These are phyloP conservation scores for Parazoanthus atlanticus DNA, from an alignment of 92 coral and sea anemone genomes.

Conservation along the genomic window DNA sequence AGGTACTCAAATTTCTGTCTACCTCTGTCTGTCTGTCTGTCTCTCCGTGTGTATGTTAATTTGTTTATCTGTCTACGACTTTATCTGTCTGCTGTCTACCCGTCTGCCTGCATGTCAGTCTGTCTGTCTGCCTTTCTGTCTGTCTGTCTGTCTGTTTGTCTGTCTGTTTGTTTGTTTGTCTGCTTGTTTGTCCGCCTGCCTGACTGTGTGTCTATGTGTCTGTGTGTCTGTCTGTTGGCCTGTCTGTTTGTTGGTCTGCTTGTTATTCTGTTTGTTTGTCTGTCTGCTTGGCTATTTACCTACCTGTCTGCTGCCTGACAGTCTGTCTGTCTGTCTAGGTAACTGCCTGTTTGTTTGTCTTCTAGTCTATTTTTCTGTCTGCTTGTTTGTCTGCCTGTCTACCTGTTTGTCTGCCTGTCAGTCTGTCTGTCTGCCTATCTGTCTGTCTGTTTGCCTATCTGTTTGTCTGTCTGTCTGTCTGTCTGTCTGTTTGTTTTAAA, in stretches of 20 bases:
- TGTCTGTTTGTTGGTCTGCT: not conserved
- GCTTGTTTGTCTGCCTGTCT: not conserved
- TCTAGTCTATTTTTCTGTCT: too few relatives aligned
- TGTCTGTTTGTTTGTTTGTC: too few relatives aligned
- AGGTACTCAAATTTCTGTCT: conserved; percentile 4
- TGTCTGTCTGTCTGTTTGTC: not conserved
- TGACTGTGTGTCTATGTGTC: not conserved
- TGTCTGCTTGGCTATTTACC: too few relatives aligned
- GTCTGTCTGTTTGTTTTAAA: not conserved
- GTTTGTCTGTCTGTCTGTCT: not conserved
- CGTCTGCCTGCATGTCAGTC: not conserved
- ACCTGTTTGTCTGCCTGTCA: too few relatives aligned
- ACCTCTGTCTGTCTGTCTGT: not conserved
- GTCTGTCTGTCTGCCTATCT: not conserved
- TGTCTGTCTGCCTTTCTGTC: not conserved
- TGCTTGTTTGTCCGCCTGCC: too few relatives aligned
- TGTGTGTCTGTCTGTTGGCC: not conserved
- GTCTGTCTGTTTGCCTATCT: not conserved
- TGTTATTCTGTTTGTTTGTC: too few relatives aligned
- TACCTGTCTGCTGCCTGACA: not conserved
- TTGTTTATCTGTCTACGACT: too few relatives aligned
- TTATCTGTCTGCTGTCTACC: too few relatives aligned
- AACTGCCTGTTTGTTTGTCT: not conserved
- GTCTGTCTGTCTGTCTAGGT: not conserved
- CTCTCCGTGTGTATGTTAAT: not conserved